These are phyloP conservation scores for Willisornis vidua DNA, from an alignment of 2,113 vertebrate genomes.

Conservation along the genomic window DNA sequence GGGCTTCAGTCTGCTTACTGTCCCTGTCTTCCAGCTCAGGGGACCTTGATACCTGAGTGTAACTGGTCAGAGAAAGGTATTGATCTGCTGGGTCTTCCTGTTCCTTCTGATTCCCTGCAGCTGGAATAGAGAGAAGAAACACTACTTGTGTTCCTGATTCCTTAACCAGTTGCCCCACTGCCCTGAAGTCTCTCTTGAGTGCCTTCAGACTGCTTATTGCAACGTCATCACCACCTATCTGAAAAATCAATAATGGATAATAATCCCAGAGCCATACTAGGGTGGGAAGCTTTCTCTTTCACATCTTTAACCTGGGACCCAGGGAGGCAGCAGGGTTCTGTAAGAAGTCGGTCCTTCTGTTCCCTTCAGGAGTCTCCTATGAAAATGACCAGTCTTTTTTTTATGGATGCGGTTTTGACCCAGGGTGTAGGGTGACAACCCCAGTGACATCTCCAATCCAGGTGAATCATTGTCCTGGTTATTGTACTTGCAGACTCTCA, in stretches of 20 bases:
- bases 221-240: background rate
- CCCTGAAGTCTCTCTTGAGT: background rate
- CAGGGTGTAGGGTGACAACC: background rate
- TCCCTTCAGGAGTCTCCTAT: background rate
- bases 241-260: background rate
- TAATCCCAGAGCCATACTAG: background rate
- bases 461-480: background rate
- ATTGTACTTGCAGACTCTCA: background rate
- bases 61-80: background rate
- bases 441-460: background rate
- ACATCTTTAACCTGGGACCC: background rate
- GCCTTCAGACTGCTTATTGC: background rate
- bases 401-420: background rate
- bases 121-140: background rate
- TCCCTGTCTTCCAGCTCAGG: background rate
- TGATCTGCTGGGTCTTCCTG: background rate
- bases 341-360: background rate
- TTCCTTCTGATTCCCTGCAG: background rate
- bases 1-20: background rate
- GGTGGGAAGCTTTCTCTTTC: background rate
- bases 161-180: background rate
- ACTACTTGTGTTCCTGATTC: background rate
- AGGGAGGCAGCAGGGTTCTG: accelerated
- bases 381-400: background rate
- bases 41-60: background rate